phyloP scores from a whole-genome alignment of 2,888 invertebrate species.

The Himalopsyche anomala region DNA sequence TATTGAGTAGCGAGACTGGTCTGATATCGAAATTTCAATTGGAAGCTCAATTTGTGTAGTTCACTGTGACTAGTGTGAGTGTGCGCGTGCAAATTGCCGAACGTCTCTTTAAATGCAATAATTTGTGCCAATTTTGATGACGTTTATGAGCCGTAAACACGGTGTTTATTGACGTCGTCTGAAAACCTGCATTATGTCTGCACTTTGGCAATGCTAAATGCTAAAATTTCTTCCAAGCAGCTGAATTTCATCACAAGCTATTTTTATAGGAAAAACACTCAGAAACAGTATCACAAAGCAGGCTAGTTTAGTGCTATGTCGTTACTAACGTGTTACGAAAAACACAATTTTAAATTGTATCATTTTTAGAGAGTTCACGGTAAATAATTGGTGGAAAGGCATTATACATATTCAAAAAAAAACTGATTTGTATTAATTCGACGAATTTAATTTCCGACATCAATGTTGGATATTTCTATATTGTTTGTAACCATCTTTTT shows the following conservation, averaged over 20 bases:
- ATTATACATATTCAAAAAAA: no score
- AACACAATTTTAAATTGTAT: no score
- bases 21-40: background rate
- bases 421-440: no score
- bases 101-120: background rate
- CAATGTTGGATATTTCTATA: no score
- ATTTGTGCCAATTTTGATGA: slow-evolving; percentile 30
- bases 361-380: no score
- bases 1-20: no score
- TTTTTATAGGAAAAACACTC: background rate
- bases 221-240: background rate
- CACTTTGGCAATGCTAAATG: background rate
- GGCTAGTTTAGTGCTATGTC: no score
- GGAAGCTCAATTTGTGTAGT: background rate
- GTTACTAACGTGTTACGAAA: no score
- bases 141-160: background rate
- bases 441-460: no score
- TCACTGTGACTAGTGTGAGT: background rate
- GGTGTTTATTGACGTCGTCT: slow-evolving; percentile 1
- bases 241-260: background rate
- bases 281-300: no score
- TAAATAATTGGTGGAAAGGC: no score
- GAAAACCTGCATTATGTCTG: slow-evolving; percentile 21
- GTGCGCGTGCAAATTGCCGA: background rate
- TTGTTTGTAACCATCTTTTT: no score